Base-by-base conservation (phyloP, 1,140 invertebrate genomes). In the Lepidostoma basale region DNA sequence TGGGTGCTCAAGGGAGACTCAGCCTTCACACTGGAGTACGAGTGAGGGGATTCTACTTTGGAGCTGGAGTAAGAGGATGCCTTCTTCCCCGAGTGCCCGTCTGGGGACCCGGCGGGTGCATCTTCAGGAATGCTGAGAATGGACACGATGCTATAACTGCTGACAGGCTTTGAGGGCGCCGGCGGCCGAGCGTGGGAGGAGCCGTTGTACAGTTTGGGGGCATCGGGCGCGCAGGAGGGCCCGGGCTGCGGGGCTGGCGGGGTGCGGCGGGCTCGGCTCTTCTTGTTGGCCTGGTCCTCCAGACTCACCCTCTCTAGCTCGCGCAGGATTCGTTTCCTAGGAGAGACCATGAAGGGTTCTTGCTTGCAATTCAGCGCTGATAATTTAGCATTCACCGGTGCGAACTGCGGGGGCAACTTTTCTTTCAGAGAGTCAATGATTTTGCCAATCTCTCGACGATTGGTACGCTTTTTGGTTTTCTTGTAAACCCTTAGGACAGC, bases 141-240 rank as follows among this genome's bases (percentile, higher is more conserved):
- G 68, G 90, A 91, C 69, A 89, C 90, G 78, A 92, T 92, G 80
- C 90, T 92, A 78, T 91, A 91, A 69, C 88, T 90, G 75, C 88
- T 89, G 40, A 87, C 76, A 70, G 86, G 83, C 74, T 86, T 86
- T 28, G 79, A 76, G 3, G 78, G 79, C 4, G 82, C 71, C 40
- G 77, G 44, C 18, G 68, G 64, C 0, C 68, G 67, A 74, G 74
- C 44, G 60, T 74, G 72, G 33, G 74, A 65, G 20, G 58, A 58
- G 75, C 77, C 72, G 75, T 76, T 45, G 76, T 74, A 42, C 74
- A 73, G 60, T 60, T 74, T 69, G 74, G 68, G 64, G 76, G 76
- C 73, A n/a, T 58, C 54, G 23, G 60, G 56, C 2, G 49, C 52
- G 26, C 23, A 28, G 74, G 74, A 40, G 73, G 72, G 62, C 63